Evolutionary conservation across 2,888 invertebrate genomes (phyloP), one percentile per base, ranked within the genome.

Genomic region (Neoascia interrupta): DNA sequence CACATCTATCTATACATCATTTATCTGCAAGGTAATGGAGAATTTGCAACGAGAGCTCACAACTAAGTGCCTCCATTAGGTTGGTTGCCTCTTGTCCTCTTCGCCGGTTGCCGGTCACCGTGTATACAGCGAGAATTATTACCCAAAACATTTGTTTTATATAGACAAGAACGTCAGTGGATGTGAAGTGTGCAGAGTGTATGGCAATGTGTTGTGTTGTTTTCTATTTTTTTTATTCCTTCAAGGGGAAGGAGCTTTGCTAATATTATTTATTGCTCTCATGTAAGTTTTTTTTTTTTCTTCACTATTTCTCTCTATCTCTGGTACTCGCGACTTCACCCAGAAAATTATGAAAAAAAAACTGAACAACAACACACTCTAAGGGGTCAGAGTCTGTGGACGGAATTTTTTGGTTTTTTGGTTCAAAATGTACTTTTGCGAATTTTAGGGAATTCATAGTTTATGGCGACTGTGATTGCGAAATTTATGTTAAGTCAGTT

Each of bases 111-210:
- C 37, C 23, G 37, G 16, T 53, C 63, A 39, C 47, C 66, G 43
- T 73, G 72, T 61, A 73, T 61, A 79, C 79, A 61, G 79, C 73
- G 79, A 73, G 79, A 73, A 73, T 79, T 79, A 79, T 79, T 79
- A 79, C 61, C 66, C 73, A 72, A 79, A 79, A 79, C 79, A 72
- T 79, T 79, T 79, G 79, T 79, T 79, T 54, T 54, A 54, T 64
- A 66, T 72, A 79, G 72, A 79, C 76, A 60, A 79, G 64, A 72
- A 66, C 79, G 66, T 69, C 69, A 75, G 54, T 54, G 28, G 34
- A 47, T 23, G 53, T 73, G 73, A 79, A 37, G 61, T 43, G 28
- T 41, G 53, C 18, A 18, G 56, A 41, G 49, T 15, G 37, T 47
- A 19, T 61, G 39, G 4, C 5, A 15, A 18, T 31, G 41, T 51